Evolutionary conservation across 2,113 vertebrate genomes (phyloP).

Genomic region (Pithys albifrons): DNA sequence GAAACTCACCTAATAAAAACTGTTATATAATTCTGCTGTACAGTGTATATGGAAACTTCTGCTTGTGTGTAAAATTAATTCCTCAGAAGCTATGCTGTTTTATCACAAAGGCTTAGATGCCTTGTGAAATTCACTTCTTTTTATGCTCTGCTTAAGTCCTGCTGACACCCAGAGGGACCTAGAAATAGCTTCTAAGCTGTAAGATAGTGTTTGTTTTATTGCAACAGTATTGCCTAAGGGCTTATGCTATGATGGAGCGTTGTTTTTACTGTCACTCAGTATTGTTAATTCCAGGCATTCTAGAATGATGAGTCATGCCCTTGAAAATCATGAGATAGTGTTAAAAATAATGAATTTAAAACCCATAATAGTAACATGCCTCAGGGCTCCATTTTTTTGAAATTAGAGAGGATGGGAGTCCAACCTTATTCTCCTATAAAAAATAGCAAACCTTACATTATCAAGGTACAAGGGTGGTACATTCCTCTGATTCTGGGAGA

Average conservation of each 20-base stretch:
- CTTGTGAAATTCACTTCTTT: not conserved
- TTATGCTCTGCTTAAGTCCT: slow-evolving; percentile 10
- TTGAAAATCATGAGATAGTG: not conserved
- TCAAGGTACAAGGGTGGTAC: not conserved
- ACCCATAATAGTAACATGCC: not conserved
- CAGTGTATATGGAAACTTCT: not conserved
- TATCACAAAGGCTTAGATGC: not conserved
- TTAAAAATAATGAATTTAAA: slow-evolving; percentile 18
- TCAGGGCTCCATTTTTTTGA: not conserved
- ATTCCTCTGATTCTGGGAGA: not conserved
- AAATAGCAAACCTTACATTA: not conserved
- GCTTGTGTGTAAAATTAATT: not conserved
- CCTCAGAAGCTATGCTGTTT: not conserved
- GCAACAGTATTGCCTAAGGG: not conserved
- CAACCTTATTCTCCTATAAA: not conserved
- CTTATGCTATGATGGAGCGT: not conserved
- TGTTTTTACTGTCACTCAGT: not conserved
- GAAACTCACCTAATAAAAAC: not conserved
- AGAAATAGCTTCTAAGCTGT: not conserved
- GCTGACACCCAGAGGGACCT: slow-evolving; percentile 20
- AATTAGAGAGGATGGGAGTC: not conserved
- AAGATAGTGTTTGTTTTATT: slow-evolving; percentile 17
- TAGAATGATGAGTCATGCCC: not conserved
- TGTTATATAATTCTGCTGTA: not conserved
- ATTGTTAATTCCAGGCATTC: slow-evolving; percentile 2